A percentile compares a stretch with the other conserved stretches of the same genome.
Evolutionary conservation across 2,888 invertebrate species (phyloP).

Genomic region (Vannuccia rotundouncinata): DNA sequence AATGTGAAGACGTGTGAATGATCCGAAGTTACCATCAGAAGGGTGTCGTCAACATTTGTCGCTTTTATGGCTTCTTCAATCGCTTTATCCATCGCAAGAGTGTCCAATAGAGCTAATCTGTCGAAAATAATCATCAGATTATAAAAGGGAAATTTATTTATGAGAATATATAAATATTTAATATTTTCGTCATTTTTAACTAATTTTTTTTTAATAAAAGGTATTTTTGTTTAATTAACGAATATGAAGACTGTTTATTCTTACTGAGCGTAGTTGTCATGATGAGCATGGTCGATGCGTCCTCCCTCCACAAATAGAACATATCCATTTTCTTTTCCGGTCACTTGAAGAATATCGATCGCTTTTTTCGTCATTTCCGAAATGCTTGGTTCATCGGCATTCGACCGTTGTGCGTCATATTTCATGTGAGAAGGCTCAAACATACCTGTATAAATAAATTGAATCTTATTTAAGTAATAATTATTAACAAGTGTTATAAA

Average conservation of each 20-base stretch:
- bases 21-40: slow-evolving; percentile 37
- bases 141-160: too few species aligned
- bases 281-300: slow-evolving; percentile 32
- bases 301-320: slow-evolving; percentile 34
- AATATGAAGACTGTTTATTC: too few species aligned
- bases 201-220: too few species aligned
- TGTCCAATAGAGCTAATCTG: slow-evolving; percentile 35
- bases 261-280: slow-evolving; percentile 10
- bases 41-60: slow-evolving; percentile 27
- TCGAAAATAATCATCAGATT: too few species aligned
- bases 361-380: slow-evolving; percentile 29
- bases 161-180: too few species aligned
- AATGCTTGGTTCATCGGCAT: slow-evolving; percentile 27
- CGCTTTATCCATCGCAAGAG: slow-evolving; percentile 33
- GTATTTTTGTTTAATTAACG: too few species aligned
- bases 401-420: background rate
- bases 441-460: too few species aligned
- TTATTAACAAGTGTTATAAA: too few species aligned
- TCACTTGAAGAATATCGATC: slow-evolving; percentile 12
- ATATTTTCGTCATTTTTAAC: too few species aligned
- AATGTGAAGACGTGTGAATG: slow-evolving; percentile 37
- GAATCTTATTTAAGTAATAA: too few species aligned
- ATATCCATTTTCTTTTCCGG: background rate
- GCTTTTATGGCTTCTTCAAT: slow-evolving; percentile 17
- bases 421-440: background rate